Base-by-base conservation (phyloP, 1,140 invertebrate genomes). In the Drosophila tropicalis region DNA sequence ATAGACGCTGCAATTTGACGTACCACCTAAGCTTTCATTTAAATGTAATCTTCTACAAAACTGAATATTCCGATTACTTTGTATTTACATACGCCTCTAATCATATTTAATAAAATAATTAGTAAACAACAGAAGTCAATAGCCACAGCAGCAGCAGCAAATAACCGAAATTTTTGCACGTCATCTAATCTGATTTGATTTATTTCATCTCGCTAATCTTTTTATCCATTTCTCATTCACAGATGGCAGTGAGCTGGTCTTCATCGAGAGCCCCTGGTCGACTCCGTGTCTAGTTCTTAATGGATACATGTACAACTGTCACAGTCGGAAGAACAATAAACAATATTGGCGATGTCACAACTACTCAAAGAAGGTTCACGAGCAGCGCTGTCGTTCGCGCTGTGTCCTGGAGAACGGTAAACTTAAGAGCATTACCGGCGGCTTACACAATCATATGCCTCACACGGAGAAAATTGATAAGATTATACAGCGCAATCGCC, bases 291-390 rank as follows among this genome's bases (percentile, higher is more conserved):
- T 92, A 39, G 86, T 92, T 19, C 67, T 92, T 0, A 91, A 92
- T 55, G 78, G 80, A 13, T 92, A 67, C 51, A 90, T 92, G 81
- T 92, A 92, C 73, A 92, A 92, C 62, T 91, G 91, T 25, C 91
- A 92, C 54, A 92, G 91, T n/a, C 75, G 79, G 0, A 91, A 91
- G 41, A 91, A 76, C 62, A 87, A 84, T 60, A 92, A 92, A 56
- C 86, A 90, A 56, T 92, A 92, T 17, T 92, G 91, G 90, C 86
- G 91, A 22, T 92, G 91, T 29, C 91, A 92, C 67, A 92, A 92
- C 62, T 92, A 92, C 58, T 92, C 91, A 1, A 92, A 92, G 54
- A 91, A 92, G 55, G 66, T 74, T 22, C 79, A 90, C 54, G 77
- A 82, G 17, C 63, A 85, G 62, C 90, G 91, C 25, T 92, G 91